Percentiles rank a stretch among this genome's conserved stretches.
Evolutionary conservation across 2,888 invertebrate species (phyloP).

Genomic region (Doris montereyensis): DNA sequence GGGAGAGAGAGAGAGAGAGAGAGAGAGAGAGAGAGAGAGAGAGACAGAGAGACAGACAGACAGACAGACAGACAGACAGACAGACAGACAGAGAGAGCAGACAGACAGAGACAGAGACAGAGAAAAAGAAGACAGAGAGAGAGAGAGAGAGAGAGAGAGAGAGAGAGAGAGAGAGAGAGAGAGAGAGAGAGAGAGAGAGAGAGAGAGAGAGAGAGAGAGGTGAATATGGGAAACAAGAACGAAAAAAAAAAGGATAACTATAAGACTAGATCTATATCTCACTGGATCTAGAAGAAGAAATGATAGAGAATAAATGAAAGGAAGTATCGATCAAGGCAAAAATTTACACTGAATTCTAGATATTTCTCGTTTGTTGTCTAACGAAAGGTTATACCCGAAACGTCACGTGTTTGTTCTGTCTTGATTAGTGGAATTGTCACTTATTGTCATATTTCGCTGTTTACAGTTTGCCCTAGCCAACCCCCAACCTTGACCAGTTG

Average conservation of each 20-base stretch:
- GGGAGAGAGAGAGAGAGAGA: slow-evolving; percentile 12
- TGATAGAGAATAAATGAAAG: no score
- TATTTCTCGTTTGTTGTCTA: no score
- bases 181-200: slow-evolving; percentile 25
- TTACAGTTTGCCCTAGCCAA: no score
- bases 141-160: slow-evolving; percentile 10
- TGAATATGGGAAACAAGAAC: not conserved
- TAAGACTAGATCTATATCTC: not conserved
- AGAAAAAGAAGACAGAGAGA: not conserved
- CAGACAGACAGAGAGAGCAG: slow-evolving; percentile 23
- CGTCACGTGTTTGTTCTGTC: no score
- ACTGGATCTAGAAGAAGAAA: not conserved
- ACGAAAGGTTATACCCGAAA: no score
- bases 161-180: not conserved
- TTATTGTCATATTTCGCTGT: no score
- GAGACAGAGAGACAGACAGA: slow-evolving; percentile 25
- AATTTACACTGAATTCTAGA: no score
- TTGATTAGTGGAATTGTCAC: no score
- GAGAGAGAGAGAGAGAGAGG: slow-evolving; percentile 25
- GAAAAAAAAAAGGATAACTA: not conserved
- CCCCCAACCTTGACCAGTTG: no score
- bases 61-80: slow-evolving; percentile 26
- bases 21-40: slow-evolving; percentile 11
- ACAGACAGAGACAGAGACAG: not conserved
- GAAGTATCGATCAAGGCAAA: no score